These are phyloP conservation scores for Caracal caracal DNA, from an alignment of 2,113 vertebrate genomes.

Conservation along the genomic window DNA sequence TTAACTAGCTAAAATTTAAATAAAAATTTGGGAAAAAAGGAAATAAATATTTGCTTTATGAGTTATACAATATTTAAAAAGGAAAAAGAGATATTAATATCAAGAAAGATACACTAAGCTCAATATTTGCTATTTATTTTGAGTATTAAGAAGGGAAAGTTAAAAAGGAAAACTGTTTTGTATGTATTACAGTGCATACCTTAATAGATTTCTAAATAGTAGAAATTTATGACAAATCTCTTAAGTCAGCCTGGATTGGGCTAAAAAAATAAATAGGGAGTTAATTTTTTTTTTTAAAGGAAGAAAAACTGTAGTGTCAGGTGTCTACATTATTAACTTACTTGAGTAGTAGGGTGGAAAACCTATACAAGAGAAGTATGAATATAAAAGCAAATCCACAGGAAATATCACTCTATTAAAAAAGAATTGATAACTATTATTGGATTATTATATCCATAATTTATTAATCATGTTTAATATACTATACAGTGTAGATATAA, in stretches of 20 bases:
- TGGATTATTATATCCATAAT: not conserved
- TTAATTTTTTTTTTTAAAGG: not conserved
- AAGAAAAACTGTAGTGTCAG: not conserved
- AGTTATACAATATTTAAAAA: slow-evolving; percentile 24
- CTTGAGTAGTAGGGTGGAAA: not conserved
- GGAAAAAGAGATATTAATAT: not conserved
- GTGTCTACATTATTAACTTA: not conserved
- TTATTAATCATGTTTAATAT: not conserved
- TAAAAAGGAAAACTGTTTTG: not conserved
- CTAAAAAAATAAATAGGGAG: not conserved
- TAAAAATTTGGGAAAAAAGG: no score
- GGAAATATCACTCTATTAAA: not conserved
- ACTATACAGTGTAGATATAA: not conserved
- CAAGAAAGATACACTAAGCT: not conserved
- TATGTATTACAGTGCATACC: not conserved
- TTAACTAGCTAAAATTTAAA: no score
- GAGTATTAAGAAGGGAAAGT: not conserved
- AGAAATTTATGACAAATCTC: not conserved
- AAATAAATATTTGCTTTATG: slow-evolving; percentile 15
- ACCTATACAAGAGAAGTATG: not conserved
- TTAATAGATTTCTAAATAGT: not conserved
- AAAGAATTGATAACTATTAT: not conserved
- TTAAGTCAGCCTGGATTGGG: not conserved
- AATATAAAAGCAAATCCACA: not conserved
- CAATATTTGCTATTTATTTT: not conserved